Evolutionary conservation across 2,113 vertebrate genomes (phyloP).

Genomic region (Oceanodroma tethys): DNA sequence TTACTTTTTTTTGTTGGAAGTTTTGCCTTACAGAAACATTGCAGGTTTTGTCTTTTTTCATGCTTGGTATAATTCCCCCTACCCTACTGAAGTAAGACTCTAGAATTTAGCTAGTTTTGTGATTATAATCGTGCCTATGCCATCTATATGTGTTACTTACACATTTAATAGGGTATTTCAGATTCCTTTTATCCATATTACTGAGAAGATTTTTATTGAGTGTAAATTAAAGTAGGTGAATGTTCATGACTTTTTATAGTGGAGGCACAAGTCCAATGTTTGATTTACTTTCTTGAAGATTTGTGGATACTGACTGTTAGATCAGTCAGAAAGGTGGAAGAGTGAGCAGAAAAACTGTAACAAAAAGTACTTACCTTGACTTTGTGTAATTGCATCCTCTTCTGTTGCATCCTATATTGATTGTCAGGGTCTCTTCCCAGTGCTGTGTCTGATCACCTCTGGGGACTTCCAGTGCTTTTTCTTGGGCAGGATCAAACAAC

Average conservation of each 20-base stretch:
- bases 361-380: not conserved
- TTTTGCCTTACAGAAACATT: not conserved
- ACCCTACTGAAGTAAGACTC: not conserved
- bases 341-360: not conserved
- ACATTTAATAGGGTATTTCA: not conserved
- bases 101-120: not conserved
- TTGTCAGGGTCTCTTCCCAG: not conserved
- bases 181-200: not conserved
- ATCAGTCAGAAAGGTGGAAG: not conserved
- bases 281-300: not conserved
- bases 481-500: not conserved
- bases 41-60: not conserved
- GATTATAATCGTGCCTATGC: not conserved
- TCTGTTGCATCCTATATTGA: not conserved
- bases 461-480: not conserved
- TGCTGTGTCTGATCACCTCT: not conserved
- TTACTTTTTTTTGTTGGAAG: not conserved
- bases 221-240: not conserved
- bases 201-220: not conserved
- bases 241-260: not conserved
- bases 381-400: not conserved
- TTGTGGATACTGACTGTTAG: not conserved
- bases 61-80: not conserved
- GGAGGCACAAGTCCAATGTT: not conserved
- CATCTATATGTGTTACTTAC: not conserved